phyloP scores from a whole-genome alignment of 2,113 vertebrate genomes.

The Lates calcarifer region DNA sequence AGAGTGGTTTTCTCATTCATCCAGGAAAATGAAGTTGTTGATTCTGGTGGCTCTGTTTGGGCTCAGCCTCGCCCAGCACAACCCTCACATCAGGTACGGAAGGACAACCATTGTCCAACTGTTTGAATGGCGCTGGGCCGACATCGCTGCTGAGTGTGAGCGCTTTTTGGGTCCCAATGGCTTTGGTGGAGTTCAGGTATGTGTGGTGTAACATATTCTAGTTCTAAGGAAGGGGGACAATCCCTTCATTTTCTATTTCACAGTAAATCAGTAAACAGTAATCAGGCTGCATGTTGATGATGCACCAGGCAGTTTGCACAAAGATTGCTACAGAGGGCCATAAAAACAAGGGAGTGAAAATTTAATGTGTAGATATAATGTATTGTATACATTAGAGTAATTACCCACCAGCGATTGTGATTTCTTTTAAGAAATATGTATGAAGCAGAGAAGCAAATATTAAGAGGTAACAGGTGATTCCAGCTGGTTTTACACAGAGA shows the following conservation, averaged over 20 bases:
- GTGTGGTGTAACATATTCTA: slow-evolving; percentile 4
- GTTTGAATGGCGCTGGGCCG: slow-evolving; percentile 94
- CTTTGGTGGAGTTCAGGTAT: slow-evolving; percentile 94
- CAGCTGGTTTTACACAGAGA: too few species aligned
- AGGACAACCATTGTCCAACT: slow-evolving; percentile 91
- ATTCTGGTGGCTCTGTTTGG: slow-evolving; percentile 83
- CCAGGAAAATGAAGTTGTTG: slow-evolving; percentile 82
- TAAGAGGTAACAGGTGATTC: too few species aligned
- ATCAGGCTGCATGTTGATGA: neutral
- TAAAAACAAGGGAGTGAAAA: neutral
- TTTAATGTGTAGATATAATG: neutral
- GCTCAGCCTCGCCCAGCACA: slow-evolving; percentile 85
- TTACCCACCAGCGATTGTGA: too few species aligned
- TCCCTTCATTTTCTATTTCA: neutral
- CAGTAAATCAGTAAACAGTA: neutral
- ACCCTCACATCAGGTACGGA: slow-evolving; percentile 77
- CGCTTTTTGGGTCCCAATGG: slow-evolving; percentile 90
- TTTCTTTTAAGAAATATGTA: too few species aligned
- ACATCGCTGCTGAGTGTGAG: slow-evolving; percentile 94
- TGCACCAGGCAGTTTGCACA: neutral
- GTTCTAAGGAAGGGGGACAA: neutral
- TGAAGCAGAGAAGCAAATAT: too few species aligned
- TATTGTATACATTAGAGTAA: neutral
- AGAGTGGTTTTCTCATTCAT: slow-evolving; percentile 15
- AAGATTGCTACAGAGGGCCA: neutral